A percentile compares a stretch with the other conserved stretches of the same genome.
Conservation (phyloP, 2,113 vertebrate genomes). For the Zapus hudsonius region DNA sequence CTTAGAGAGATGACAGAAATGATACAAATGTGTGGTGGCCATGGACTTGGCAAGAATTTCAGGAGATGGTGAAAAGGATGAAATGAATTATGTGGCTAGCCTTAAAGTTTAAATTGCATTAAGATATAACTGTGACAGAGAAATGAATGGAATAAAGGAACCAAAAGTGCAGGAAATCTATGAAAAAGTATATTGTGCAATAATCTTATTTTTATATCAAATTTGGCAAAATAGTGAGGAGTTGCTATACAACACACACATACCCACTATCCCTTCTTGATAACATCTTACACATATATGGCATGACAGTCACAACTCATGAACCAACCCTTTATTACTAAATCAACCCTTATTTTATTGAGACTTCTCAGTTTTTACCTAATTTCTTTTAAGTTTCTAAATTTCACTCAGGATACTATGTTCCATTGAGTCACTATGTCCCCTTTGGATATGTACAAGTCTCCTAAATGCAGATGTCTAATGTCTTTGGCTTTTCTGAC, state of each 20-base stretch:
- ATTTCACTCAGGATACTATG: not conserved
- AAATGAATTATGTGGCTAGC: not conserved
- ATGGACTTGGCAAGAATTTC: not conserved
- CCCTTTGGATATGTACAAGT: no score
- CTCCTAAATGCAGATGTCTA: no score
- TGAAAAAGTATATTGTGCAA: no score
- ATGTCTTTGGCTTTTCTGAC: no score
- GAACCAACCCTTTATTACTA: not conserved
- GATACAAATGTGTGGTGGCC: not conserved
- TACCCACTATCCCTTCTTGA: not conserved
- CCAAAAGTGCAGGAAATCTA: no score
- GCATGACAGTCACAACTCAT: not conserved
- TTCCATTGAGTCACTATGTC: not conserved
- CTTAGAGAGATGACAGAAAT: not conserved
- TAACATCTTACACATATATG: not conserved
- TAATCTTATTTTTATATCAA: not conserved
- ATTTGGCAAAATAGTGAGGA: not conserved
- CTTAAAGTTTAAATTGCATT: no score
- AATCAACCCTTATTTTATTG: not conserved
- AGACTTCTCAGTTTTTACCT: not conserved
- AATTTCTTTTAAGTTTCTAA: not conserved
- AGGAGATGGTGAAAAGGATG: not conserved
- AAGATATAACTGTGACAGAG: no score
- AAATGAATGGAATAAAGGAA: no score
- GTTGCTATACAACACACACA: no score